These are phyloP conservation scores for Alcis repandata DNA, from an alignment of 2,888 invertebrate species.

Conservation along the genomic window DNA sequence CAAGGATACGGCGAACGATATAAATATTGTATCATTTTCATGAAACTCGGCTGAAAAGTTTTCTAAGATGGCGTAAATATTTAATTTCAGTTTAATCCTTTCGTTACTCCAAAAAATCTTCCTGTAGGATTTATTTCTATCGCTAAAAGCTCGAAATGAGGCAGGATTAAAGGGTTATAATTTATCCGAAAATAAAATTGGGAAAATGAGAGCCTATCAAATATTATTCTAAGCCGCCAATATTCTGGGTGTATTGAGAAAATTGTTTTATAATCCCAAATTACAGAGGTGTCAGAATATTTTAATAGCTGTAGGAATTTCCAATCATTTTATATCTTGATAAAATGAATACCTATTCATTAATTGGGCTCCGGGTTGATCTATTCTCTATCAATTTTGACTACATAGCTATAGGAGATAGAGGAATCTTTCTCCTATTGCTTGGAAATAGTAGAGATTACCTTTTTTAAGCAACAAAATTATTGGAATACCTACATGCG, in stretches of 20 bases:
- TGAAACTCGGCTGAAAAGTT: slow-evolving; percentile 53
- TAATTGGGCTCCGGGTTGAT: no score
- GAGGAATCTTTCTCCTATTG: no score
- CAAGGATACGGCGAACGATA: slow-evolving; percentile 49
- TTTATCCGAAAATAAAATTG: slow-evolving; percentile 25
- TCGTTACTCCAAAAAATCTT: background rate
- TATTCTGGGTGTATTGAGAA: slow-evolving; percentile 19
- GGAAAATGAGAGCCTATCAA: slow-evolving; percentile 27
- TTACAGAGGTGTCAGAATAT: slow-evolving; percentile 6
- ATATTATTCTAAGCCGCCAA: slow-evolving; percentile 23
- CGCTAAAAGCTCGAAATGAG: slow-evolving; percentile 18
- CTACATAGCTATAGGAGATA: no score
- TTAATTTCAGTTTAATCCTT: slow-evolving; percentile 35
- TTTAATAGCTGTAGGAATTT: background rate
- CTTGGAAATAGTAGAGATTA: no score
- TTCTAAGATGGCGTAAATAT: slow-evolving; percentile 35
- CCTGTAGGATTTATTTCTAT: background rate
- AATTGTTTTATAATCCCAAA: slow-evolving; percentile 24
- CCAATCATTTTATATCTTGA: background rate
- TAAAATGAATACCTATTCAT: no score
- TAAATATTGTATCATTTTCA: slow-evolving; percentile 60
- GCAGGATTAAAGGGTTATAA: slow-evolving; percentile 13
- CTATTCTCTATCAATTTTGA: no score
- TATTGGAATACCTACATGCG: no score
- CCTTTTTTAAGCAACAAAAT: no score